These are phyloP conservation scores for Galeruca laticollis DNA, from an alignment of 2,888 invertebrate species.

Conservation along the genomic window DNA sequence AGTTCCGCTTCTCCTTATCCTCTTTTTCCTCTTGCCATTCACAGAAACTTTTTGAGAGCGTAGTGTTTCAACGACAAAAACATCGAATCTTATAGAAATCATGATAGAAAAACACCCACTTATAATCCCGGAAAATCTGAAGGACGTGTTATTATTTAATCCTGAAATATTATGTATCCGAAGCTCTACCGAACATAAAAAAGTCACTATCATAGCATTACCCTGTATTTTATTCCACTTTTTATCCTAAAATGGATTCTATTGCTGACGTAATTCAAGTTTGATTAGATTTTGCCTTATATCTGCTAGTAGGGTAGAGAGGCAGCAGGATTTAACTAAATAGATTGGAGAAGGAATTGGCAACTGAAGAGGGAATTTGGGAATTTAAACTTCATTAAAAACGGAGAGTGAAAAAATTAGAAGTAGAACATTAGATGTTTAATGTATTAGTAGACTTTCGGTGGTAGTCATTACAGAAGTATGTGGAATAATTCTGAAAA, in stretches of 20 bases:
- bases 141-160: background rate
- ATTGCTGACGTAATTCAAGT: background rate
- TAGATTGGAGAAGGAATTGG: background rate
- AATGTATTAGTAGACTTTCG: background rate
- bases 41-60: background rate
- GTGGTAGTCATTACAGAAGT: no score
- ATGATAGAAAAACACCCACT: no score
- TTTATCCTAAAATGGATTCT: background rate
- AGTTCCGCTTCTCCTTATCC: background rate
- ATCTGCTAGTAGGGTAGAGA: background rate
- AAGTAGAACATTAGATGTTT: background rate
- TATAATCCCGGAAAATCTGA: background rate
- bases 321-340: conserved; percentile 2
- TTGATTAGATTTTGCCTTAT: conserved; percentile 2
- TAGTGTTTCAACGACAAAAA: background rate
- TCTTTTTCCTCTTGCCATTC: background rate
- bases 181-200: background rate
- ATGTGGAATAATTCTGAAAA: no score
- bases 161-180: background rate
- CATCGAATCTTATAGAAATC: background rate
- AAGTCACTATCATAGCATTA: background rate
- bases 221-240: background rate
- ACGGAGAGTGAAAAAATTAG: background rate
- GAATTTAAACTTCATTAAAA: background rate
- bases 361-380: background rate